Evolutionary conservation across 2,113 vertebrate species (phyloP).

Genomic region (Nothoprocta perdicaria): DNA sequence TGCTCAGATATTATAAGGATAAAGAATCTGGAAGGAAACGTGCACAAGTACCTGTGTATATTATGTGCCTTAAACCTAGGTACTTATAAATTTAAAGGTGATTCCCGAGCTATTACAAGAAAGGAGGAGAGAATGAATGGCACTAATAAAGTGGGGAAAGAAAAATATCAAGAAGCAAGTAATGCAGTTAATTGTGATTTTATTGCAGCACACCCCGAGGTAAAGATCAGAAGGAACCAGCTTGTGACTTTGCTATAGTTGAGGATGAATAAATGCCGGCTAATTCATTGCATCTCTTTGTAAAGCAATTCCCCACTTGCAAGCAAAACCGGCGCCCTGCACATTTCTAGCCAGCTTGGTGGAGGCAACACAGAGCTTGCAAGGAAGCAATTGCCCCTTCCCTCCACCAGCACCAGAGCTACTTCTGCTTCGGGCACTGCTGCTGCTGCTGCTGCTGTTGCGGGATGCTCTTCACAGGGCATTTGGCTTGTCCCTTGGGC

Average conservation of each 20-base stretch:
- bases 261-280: not conserved
- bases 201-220: not conserved
- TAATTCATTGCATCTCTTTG: not conserved
- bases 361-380: not conserved
- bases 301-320: not conserved
- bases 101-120: not conserved
- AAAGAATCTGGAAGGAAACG: not conserved
- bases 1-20: no score
- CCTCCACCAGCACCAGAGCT: rapidly evolving
- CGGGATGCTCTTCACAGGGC: not conserved
- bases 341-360: not conserved
- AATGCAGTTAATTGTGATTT: not conserved
- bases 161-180: not conserved
- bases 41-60: rapidly evolving
- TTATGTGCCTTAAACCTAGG: no score
- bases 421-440: slow-evolving; percentile 46
- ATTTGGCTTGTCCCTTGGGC: not conserved
- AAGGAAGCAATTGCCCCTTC: not conserved
- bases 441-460: slow-evolving; percentile 47
- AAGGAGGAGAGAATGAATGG: rapidly evolving
- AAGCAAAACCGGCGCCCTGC: rapidly evolving
- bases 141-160: rapidly evolving
- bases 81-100: rapidly evolving
- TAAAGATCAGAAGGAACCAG: not conserved
- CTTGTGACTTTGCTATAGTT: rapidly evolving